phyloP scores from a whole-genome alignment of 2,113 vertebrate species.

The Nothobranchius furzeri region DNA sequence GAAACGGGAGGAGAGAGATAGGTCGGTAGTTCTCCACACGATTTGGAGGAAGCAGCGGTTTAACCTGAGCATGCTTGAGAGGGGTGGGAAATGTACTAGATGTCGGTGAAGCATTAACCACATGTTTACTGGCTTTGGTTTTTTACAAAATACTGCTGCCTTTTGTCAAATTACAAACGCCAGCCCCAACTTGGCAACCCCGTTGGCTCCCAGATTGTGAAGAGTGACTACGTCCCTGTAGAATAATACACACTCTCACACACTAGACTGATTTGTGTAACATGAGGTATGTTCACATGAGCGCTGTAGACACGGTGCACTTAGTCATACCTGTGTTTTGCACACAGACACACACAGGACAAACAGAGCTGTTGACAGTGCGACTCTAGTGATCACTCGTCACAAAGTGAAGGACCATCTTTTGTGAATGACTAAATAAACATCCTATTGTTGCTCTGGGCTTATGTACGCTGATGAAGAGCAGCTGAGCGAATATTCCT shows the following conservation, averaged over 20 bases:
- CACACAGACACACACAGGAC: conserved; percentile 20
- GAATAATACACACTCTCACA: conserved; percentile 1
- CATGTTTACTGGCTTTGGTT: too few species aligned
- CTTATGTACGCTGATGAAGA: conserved; percentile 45
- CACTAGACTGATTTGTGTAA: conserved; percentile 23
- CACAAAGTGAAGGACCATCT: conserved; percentile 29
- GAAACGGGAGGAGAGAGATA: too few species aligned
- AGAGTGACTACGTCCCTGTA: neutral
- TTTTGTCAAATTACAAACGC: too few species aligned
- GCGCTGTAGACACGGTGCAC: neutral
- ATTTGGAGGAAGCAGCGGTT: too few species aligned
- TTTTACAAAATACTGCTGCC: too few species aligned
- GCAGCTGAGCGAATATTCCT: conserved; percentile 51
- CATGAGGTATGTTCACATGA: conserved; percentile 15
- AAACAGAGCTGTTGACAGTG: conserved; percentile 33
- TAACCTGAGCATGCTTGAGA: too few species aligned
- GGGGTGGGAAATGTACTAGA: too few species aligned
- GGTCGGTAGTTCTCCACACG: too few species aligned
- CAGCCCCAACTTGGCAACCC: too few species aligned
- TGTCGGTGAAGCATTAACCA: too few species aligned
- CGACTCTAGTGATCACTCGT: conserved; percentile 41
- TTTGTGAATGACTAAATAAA: conserved; percentile 51
- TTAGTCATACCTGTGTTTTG: conserved; percentile 39
- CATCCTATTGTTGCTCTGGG: conserved; percentile 48
- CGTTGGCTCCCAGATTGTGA: too few species aligned